Base-by-base conservation (phyloP, 2,888 invertebrate genomes). In the Lepidochrysops patricia region DNA sequence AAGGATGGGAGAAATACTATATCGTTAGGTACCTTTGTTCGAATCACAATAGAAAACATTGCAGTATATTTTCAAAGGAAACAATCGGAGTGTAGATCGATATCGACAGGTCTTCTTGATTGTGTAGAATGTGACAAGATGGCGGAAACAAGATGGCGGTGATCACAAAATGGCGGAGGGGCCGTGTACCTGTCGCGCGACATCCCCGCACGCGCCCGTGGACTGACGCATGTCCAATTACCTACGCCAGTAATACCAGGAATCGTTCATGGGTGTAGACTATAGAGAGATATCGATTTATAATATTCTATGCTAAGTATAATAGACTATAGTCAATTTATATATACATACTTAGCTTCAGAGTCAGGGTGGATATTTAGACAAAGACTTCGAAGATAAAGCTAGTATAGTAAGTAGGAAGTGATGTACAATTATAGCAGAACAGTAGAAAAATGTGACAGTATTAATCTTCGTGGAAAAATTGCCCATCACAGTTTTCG, bases 161-260 rank as follows among this genome's bases (percentile, higher is more conserved):
- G 19, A 43, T 19, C 43, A 23, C 43, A 43, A 43, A 9, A 43
- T 43, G 43, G 43, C 19, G 43, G 19, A 43, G 37, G 37, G 43
- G 19, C 43, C 43, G 43, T 43, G 43, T 43, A 54, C 12, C 15
- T 54, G 54, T 54, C 54, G 54, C 32, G 19, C 13, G 13, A 27
- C 13, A 54, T 54, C 19, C 32, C 19, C 9, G 54, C 32, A 54
- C 54, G 52, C 27, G 54, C 54, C 32, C 32, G 23, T 29, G 26
- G 15, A 1, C 52, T 27, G 29, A 54, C 12, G 43, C 43, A 54
- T 32, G 54, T 54, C 54, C 54, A 54, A 54, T 54, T 54, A 54
- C 15, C 54, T 19, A 23, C 43, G 43, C 43, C 23, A 43, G 19
- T 19, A 43, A 43, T 43, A 43, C 29, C 12, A 4, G 19, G 19